Evolutionary conservation across 2,113 vertebrate species (phyloP).

Genomic region (Pelvicachromis taeniatus): DNA sequence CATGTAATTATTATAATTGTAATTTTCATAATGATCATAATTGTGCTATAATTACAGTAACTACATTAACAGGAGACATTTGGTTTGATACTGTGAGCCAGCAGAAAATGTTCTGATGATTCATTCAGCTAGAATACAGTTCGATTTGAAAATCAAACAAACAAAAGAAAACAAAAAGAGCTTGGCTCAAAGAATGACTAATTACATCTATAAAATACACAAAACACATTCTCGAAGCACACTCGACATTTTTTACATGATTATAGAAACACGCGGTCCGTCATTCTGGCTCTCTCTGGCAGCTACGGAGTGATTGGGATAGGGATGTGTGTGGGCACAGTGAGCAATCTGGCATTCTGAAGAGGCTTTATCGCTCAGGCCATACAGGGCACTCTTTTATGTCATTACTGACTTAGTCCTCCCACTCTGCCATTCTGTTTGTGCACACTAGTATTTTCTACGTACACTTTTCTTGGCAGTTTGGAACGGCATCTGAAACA

Average conservation of each 20-base stretch:
- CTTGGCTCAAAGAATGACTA: not conserved
- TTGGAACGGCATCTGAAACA: not conserved
- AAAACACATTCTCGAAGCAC: slow-evolving; percentile 14
- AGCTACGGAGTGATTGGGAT: slow-evolving; percentile 39
- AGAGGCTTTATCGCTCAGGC: slow-evolving; percentile 41
- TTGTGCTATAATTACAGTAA: not conserved
- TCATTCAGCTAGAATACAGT: not conserved
- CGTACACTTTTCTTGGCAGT: slow-evolving; percentile 1
- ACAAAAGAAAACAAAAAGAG: not conserved
- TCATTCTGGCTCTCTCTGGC: slow-evolving; percentile 5
- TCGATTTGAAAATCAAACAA: not conserved
- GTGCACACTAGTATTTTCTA: not conserved
- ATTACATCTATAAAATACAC: not conserved
- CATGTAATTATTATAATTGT: not conserved
- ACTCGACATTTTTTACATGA: not conserved
- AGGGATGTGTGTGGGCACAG: slow-evolving; percentile 45
- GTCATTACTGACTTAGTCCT: slow-evolving; percentile 40
- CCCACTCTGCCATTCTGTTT: slow-evolving; percentile 29
- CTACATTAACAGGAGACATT: not conserved
- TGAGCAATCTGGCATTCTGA: slow-evolving; percentile 46
- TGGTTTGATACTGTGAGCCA: not conserved
- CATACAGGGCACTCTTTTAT: slow-evolving; percentile 18
- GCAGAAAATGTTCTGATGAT: not conserved
- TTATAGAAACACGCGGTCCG: slow-evolving; percentile 4
- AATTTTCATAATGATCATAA: not conserved